phyloP scores from a whole-genome alignment of 2,888 invertebrate genomes.

The Colletes collaris region DNA sequence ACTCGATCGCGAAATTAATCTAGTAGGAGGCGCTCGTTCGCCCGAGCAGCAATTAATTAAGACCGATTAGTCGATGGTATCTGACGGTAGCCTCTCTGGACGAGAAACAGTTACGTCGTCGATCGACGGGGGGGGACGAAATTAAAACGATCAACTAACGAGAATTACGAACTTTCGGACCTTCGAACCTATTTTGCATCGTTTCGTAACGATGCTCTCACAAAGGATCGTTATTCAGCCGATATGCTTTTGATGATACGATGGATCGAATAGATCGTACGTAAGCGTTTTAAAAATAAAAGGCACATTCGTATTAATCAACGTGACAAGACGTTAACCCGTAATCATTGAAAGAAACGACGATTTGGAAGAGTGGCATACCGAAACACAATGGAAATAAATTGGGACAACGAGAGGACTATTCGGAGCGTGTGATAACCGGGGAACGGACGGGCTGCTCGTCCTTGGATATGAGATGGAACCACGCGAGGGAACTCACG shows the following conservation, averaged over 20 bases:
- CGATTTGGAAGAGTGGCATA: slow-evolving; percentile 51
- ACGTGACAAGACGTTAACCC: slow-evolving; percentile 22
- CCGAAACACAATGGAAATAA: slow-evolving; percentile 51
- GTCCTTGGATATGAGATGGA: neutral
- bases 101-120: slow-evolving; percentile 5
- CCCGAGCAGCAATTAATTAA: slow-evolving; percentile 41
- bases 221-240: no score
- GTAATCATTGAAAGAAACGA: slow-evolving; percentile 1
- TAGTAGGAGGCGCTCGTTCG: slow-evolving; percentile 24
- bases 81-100: slow-evolving; percentile 12
- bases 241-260: no score
- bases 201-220: neutral
- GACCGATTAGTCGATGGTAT: slow-evolving; percentile 45
- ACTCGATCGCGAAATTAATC: slow-evolving; percentile 32
- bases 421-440: slow-evolving; percentile 27
- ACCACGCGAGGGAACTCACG: slow-evolving; percentile 6
- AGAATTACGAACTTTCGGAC: neutral
- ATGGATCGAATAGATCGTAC: neutral
- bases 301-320: slow-evolving; percentile 14
- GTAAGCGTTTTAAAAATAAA: slow-evolving; percentile 23
- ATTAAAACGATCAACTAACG: neutral
- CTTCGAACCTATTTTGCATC: neutral
- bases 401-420: slow-evolving; percentile 42
- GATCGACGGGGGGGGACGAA: no score
- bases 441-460: neutral